Base-by-base conservation (phyloP, 2,113 vertebrate species). In the Oxygymnocypris stewartii region DNA sequence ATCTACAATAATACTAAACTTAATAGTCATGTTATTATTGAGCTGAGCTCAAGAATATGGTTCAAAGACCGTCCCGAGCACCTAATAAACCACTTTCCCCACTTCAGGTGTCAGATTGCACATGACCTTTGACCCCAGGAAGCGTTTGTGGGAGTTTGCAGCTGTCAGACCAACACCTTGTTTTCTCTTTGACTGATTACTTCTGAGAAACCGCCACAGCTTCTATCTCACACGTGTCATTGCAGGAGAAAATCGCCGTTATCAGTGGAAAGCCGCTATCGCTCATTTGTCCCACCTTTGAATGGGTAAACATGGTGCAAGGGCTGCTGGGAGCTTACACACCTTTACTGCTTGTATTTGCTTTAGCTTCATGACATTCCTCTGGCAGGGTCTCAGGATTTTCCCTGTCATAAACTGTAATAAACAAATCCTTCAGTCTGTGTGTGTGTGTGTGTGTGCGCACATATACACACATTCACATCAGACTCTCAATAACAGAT, bases 121-220 rank as follows among this genome's bases (percentile, higher is more conserved):
- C 37, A 25, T 47, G 16, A 81, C 59, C 79, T 81, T 81, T 81
- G 59, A 81, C 79, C 59, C 59, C n/a, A 65, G 59, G 61, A 81
- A 28, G 25, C 4, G n/a, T 28, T 10, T 13, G 16, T 42, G 12
- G 44, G 7, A 37, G 14, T 42, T 20, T 7, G 12, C 31, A 42
- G 54, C 54, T 79, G 54, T 79, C 51, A 79, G 49, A 25, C 37
- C 12, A 4, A 16, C 12, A 37, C 23, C 54, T 79, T 10, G 78
- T 80, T 80, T 23, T 2, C 10, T 37, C 7, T 79, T 20, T 63
- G 59, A 81, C 28, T 44, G 37, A 81, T 31, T 61, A 44, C 40
- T 6, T 31, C n/a, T 42, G 23, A 63, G 11, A 40, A 79, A 79
- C 18, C 77, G 1, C 5, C 0, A 3, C 74, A 23, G 76, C 18